Conservation (phyloP, 1,140 invertebrate species). For the Phymorhynchus buccinoides region DNA sequence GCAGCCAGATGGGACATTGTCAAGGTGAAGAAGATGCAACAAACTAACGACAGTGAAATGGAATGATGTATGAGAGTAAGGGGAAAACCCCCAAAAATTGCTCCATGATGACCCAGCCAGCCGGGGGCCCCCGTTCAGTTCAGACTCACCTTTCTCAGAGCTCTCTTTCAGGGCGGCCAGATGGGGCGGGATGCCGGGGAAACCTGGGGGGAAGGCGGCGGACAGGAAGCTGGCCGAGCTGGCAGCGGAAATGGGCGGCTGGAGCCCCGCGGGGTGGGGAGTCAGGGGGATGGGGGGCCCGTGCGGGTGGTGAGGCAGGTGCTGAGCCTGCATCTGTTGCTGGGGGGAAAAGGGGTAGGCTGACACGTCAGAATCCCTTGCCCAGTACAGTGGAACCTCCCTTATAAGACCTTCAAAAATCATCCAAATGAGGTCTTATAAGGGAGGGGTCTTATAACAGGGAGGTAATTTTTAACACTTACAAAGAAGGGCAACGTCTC, state of each 20-base stretch:
- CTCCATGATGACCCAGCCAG: too few species aligned
- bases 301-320: constrained; percentile 86
- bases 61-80: too few species aligned
- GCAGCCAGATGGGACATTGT: constrained; percentile 47
- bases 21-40: too few species aligned
- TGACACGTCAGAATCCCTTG: neutral
- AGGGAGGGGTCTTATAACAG: too few species aligned
- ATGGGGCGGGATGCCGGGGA: constrained; percentile 60
- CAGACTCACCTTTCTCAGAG: constrained; percentile 66
- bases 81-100: too few species aligned
- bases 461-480: too few species aligned
- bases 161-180: constrained; percentile 53
- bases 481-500: too few species aligned
- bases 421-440: too few species aligned
- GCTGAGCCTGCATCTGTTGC: constrained; percentile 92
- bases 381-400: too few species aligned
- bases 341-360: constrained; percentile 59
- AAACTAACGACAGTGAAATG: too few species aligned
- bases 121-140: too few species aligned
- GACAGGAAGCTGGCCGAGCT: constrained; percentile 69
- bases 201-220: constrained; percentile 44
- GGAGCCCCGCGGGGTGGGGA: constrained; percentile 79
- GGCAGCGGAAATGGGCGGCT: constrained; percentile 66
- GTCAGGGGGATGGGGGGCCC: constrained; percentile 80
- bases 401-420: too few species aligned